Percentiles rank a stretch among this genome's conserved stretches.
These are phyloP conservation scores for Pocillopora meandrina DNA, from an alignment of 92 coral and sea anemone genomes.

Conservation along the genomic window DNA sequence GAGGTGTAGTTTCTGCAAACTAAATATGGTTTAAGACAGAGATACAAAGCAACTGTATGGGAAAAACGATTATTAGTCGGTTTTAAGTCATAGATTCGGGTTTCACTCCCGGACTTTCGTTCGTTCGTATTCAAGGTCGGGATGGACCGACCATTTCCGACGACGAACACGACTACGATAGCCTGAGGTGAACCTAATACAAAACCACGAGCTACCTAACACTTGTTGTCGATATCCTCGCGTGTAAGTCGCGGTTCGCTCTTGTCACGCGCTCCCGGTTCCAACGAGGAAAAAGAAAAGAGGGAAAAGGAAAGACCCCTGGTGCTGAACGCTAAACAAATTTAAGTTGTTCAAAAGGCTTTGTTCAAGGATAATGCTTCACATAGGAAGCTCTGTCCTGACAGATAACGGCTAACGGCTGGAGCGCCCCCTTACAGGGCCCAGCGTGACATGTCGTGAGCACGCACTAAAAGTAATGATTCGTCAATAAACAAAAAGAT, in stretches of 20 bases:
- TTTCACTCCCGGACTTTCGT: not conserved
- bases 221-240: not conserved
- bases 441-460: not conserved
- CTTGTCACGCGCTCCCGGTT: slow-evolving; percentile 7
- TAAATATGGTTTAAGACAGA: no score
- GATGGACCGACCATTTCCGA: not conserved
- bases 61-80: no score
- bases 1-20: no score
- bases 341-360: not conserved
- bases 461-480: not conserved
- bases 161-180: not conserved
- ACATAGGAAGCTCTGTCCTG: not conserved
- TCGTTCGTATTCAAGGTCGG: not conserved
- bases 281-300: not conserved
- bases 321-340: not conserved
- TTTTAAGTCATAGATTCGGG: no score
- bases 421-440: not conserved
- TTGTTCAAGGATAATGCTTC: not conserved
- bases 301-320: not conserved
- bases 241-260: not conserved
- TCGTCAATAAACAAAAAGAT: slow-evolving; percentile 16
- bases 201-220: not conserved
- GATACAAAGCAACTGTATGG: no score
- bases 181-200: not conserved
- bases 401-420: not conserved